Conservation (phyloP, 2,797 vertebrate genomes). For the Clarias platycephalus region DNA sequence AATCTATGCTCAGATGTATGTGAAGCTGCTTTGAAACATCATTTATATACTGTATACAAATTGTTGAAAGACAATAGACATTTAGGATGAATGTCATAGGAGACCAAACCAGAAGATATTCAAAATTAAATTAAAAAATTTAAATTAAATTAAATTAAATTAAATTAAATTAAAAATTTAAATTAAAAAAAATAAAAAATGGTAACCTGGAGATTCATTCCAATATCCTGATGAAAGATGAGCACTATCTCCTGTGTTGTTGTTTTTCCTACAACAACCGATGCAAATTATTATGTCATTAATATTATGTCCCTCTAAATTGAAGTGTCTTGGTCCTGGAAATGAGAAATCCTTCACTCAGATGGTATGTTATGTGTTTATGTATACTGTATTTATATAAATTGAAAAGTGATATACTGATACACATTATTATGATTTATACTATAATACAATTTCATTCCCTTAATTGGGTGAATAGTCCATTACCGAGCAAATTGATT, state of each 20-base stretch:
- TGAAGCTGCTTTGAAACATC: background rate
- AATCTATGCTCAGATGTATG: background rate
- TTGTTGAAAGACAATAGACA: background rate
- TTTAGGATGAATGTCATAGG: background rate
- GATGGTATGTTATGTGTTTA: background rate
- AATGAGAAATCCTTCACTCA: background rate
- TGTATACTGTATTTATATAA: background rate
- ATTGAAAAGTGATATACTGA: background rate
- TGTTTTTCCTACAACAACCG: background rate
- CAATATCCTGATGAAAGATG: background rate
- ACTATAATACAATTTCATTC: background rate
- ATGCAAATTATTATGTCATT: background rate
- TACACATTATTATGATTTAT: no score
- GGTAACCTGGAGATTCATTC: background rate
- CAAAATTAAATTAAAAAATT: no score
- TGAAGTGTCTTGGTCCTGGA: background rate
- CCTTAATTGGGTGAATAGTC: background rate
- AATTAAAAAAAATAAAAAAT: no score
- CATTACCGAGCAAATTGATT: background rate
- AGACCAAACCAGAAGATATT: background rate
- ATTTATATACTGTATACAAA: background rate
- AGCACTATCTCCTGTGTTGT: background rate
- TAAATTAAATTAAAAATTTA: no score
- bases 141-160: no score
- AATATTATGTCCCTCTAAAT: background rate